Conservation (phyloP, 2,797 vertebrate species). For the Hozukius guyotensis region DNA sequence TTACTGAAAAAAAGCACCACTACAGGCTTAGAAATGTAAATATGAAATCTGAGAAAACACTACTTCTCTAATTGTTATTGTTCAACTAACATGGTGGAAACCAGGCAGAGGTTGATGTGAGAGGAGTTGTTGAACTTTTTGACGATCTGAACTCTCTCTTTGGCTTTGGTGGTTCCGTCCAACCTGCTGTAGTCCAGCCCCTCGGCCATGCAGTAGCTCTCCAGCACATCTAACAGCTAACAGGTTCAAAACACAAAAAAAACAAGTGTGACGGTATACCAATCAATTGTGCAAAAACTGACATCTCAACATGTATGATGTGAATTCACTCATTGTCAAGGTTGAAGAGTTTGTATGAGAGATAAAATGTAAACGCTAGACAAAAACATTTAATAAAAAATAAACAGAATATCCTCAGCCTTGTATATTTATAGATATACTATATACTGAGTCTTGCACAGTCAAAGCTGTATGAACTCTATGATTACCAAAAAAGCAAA, state of each 20-base stretch:
- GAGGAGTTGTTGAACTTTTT: slow-evolving; percentile 91
- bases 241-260: neutral
- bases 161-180: slow-evolving; percentile 93
- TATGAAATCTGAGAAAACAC: neutral
- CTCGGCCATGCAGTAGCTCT: slow-evolving; percentile 94
- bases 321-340: neutral
- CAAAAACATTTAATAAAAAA: slow-evolving; percentile 6
- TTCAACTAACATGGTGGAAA: slow-evolving; percentile 94
- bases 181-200: slow-evolving; percentile 93
- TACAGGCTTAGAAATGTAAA: neutral
- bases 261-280: neutral
- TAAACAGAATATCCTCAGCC: neutral
- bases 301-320: neutral
- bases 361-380: neutral
- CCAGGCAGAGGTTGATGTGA: slow-evolving; percentile 93
- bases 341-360: neutral
- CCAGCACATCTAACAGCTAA: slow-evolving; percentile 92
- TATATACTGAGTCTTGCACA: slow-evolving; percentile 2
- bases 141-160: slow-evolving; percentile 92
- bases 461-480: slow-evolving; percentile 11
- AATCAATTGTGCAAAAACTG: neutral
- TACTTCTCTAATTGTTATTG: neutral
- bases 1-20: neutral
- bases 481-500: slow-evolving; percentile 24
- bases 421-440: slow-evolving; percentile 28